Percentiles rank a stretch among this genome's conserved stretches.
These are phyloP conservation scores for Chamaetylas fuelleborni DNA, from an alignment of 2,113 vertebrate genomes.

Conservation along the genomic window DNA sequence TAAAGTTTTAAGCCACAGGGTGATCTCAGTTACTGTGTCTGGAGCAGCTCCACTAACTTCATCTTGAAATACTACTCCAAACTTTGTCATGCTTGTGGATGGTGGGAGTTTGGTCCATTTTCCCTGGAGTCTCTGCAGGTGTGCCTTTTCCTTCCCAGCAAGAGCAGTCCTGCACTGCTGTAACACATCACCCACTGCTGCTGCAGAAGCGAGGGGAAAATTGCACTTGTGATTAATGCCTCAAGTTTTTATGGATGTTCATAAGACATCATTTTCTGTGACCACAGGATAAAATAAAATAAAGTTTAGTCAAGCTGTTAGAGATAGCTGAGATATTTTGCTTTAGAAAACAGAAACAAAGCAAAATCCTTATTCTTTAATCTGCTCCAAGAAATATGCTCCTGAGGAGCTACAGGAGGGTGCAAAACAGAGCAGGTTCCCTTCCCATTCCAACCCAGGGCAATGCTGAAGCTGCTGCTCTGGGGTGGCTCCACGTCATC, in stretches of 20 bases:
- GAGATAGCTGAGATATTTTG: neutral
- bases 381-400: neutral
- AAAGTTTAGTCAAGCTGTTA: neutral
- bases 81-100: neutral
- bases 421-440: neutral
- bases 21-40: neutral
- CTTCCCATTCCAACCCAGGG: neutral
- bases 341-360: neutral
- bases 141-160: neutral
- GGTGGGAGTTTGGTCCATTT: neutral
- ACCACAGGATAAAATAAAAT: too few relatives aligned
- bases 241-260: neutral
- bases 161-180: accelerated
- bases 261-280: neutral
- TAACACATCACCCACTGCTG: neutral
- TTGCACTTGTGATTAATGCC: neutral
- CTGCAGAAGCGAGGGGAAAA: neutral
- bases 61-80: neutral
- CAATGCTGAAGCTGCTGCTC: neutral
- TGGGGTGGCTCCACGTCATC: neutral
- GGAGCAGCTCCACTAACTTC: neutral
- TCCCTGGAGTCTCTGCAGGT: neutral
- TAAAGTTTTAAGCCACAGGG: neutral
- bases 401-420: neutral
- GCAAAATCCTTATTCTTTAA: neutral